These are phyloP conservation scores for Notolabrus celidotus DNA, from an alignment of 2,797 vertebrate species.

Conservation along the genomic window DNA sequence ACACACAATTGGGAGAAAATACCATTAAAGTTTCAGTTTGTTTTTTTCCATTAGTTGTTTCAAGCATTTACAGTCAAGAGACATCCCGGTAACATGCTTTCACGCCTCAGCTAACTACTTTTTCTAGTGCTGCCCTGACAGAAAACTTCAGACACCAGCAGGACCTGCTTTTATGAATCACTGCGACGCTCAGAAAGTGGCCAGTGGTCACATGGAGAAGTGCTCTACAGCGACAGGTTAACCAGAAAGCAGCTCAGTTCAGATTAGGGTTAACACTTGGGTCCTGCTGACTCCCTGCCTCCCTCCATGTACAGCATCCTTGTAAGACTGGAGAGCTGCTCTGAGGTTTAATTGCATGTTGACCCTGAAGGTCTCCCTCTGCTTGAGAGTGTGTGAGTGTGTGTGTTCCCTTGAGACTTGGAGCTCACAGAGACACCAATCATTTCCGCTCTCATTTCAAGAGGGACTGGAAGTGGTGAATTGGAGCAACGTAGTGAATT, in stretches of 20 bases:
- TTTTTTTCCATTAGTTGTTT: slow-evolving; percentile 5
- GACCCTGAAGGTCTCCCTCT: slow-evolving; percentile 58
- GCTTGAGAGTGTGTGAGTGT: background rate
- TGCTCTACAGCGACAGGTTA: slow-evolving; percentile 51
- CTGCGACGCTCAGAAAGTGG: slow-evolving; percentile 10
- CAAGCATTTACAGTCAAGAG: background rate
- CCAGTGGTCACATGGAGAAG: slow-evolving; percentile 37
- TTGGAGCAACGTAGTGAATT: background rate
- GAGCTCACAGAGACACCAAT: slow-evolving; percentile 36
- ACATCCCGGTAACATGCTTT: slow-evolving; percentile 1
- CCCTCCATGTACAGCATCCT: slow-evolving; percentile 36
- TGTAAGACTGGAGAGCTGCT: slow-evolving; percentile 52
- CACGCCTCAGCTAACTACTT: slow-evolving; percentile 2
- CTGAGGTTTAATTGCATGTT: slow-evolving; percentile 76
- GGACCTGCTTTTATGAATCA: slow-evolving; percentile 20
- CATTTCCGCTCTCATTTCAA: slow-evolving; percentile 40
- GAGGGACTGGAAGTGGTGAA: slow-evolving; percentile 1
- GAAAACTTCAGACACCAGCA: slow-evolving; percentile 12
- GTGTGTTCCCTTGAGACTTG: slow-evolving; percentile 32
- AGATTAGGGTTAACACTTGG: slow-evolving; percentile 62
- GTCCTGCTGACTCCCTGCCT: slow-evolving; percentile 41
- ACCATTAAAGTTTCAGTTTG: too few relatives aligned
- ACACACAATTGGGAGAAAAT: background rate
- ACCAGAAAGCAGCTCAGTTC: slow-evolving; percentile 47
- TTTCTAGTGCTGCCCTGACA: background rate